Conservation (phyloP, 1,140 invertebrate genomes). For the Proales similis region DNA sequence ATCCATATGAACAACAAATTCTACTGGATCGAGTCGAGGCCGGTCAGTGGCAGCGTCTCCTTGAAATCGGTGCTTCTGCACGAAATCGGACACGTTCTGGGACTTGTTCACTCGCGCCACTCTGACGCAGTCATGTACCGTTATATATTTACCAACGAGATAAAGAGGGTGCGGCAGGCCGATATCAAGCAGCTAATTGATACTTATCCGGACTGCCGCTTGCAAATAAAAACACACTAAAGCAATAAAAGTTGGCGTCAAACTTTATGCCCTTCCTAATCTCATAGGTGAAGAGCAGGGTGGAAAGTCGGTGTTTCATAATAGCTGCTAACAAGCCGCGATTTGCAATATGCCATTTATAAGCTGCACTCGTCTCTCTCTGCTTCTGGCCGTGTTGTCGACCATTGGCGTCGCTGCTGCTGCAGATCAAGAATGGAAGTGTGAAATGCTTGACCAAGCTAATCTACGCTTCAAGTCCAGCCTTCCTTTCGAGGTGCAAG, state of each 20-base stretch:
- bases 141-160: conserved; percentile 27
- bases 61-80: conserved; percentile 29
- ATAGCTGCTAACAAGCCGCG: too few relatives aligned
- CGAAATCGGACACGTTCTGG: conserved; percentile 30
- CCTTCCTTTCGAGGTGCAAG: conserved; percentile 7
- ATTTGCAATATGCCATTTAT: too few relatives aligned
- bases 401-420: too few relatives aligned
- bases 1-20: conserved; percentile 35
- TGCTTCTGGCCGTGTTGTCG: too few relatives aligned
- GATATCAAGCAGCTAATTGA: neutral
- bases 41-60: conserved; percentile 16
- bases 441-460: conserved; percentile 6
- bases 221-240: too few relatives aligned
- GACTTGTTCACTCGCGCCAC: conserved; percentile 9
- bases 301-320: too few relatives aligned
- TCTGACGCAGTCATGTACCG: conserved; percentile 19
- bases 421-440: conserved; percentile 7
- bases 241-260: too few relatives aligned
- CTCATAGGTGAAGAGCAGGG: too few relatives aligned
- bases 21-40: conserved; percentile 28
- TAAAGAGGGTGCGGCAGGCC: conserved; percentile 2
- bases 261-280: too few relatives aligned
- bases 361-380: too few relatives aligned
- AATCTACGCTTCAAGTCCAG: conserved; percentile 6
- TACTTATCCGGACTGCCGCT: conserved; percentile 1